Base-by-base conservation (phyloP, 2,888 invertebrate genomes). In the Meliscaeva auricollis region DNA sequence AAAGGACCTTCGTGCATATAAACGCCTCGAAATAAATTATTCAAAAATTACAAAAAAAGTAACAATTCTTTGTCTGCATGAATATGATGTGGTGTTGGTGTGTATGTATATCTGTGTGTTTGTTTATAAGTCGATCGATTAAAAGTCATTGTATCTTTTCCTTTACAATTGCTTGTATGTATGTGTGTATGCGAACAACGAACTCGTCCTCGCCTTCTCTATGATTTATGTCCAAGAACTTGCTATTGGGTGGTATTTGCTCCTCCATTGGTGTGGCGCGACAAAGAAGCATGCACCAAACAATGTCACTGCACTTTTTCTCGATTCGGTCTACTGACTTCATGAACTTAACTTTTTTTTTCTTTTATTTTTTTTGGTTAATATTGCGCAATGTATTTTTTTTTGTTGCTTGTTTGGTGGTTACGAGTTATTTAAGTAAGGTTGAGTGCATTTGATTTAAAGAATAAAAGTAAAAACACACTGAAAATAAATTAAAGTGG, bases 231-330 rank as follows among this genome's bases (percentile, higher is more conserved):
- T 52, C 68, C 72, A 73, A 73, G 68, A 82, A 73, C 77, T 77
- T 77, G 82, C 52, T 38, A 52, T 30, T 17, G 44, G 62, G 58
- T 58, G 11, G n/a, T 17, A 11, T 20, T 8, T 20, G 9, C 11
- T 9, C 11, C 11, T 38, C 9, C 9, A 3, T 58, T 66, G 17
- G 3, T 35, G 66, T 41, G 32, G 48, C 22, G 35, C 46, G 17
- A 64, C n/a, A 38, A 56, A 48, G 69, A 64, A 70, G 32, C 46
- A 13, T 7, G 30, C 17, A 38, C 58, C 5, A 66, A 77, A 72
- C 68, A 74, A 69, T 83, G 78, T 74, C 82, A 69, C 54, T 78
- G 82, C 73, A 83, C 73, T 83, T 75, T 58, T 58, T 64, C n/a
- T n/a, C 66, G 58, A 15, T 72, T 62, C 56, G 84, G 84, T 85